These are phyloP conservation scores for Dinomys branickii DNA, from an alignment of 2,113 vertebrate genomes.

Conservation along the genomic window DNA sequence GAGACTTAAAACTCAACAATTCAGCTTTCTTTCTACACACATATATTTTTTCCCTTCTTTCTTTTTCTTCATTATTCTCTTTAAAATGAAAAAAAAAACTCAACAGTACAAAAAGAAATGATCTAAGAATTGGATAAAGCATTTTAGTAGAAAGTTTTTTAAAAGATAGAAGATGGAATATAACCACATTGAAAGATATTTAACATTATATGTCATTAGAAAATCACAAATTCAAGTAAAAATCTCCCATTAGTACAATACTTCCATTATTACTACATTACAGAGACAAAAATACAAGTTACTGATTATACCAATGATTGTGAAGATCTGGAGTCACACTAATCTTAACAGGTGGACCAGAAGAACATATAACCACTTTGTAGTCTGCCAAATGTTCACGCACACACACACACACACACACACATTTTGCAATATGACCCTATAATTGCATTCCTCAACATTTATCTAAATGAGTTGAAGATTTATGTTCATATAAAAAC, in stretches of 20 bases:
- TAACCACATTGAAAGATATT: neutral
- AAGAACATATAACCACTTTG: neutral
- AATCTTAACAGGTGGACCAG: neutral
- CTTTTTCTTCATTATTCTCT: no score
- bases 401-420: neutral
- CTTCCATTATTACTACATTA: neutral
- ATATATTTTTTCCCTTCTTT: no score
- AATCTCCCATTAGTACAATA: neutral
- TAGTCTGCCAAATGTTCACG: neutral
- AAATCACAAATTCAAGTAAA: neutral
- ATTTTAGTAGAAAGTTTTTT: neutral
- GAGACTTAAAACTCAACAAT: neutral
- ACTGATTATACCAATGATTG: neutral
- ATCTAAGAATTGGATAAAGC: neutral
- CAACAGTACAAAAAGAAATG: neutral
- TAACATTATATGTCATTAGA: neutral
- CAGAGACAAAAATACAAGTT: neutral
- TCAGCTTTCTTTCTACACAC: no score
- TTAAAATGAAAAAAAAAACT: no score
- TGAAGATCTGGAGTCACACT: neutral
- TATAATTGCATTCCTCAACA: neutral
- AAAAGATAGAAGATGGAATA: neutral
- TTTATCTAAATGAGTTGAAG: neutral
- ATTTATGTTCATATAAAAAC: neutral
- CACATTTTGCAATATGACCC: neutral